phyloP scores from a whole-genome alignment of 2,113 vertebrate genomes.

The Cololabis saira region DNA sequence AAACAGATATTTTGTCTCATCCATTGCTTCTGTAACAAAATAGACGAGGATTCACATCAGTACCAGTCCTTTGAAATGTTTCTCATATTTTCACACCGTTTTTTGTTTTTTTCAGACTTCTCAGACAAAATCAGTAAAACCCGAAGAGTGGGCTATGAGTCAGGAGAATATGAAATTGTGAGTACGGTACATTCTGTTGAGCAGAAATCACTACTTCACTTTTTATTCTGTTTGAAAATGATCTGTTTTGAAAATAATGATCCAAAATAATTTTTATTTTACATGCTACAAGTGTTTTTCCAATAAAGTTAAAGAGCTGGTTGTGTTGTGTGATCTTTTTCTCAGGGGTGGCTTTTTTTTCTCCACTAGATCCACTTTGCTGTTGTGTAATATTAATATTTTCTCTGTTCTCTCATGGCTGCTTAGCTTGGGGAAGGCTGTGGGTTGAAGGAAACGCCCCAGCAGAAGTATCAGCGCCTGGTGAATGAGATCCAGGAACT shows the following conservation, averaged over 20 bases:
- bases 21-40: neutral
- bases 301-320: conserved; percentile 3
- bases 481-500: conserved; percentile 95
- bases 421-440: conserved; percentile 89
- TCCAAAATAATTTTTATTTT: neutral
- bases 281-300: conserved; percentile 4
- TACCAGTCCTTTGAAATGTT: neutral
- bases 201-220: neutral
- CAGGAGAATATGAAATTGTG: conserved; percentile 94
- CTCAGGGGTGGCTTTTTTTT: neutral
- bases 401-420: conserved; percentile 3
- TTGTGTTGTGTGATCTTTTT: neutral
- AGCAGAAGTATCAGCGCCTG: conserved; percentile 94
- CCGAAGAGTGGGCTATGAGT: conserved; percentile 91
- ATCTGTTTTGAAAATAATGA: neutral
- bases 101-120: conserved; percentile 86
- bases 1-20: neutral
- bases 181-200: conserved; percentile 74
- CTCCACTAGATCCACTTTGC: neutral
- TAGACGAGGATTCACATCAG: neutral
- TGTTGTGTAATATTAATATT: conserved; percentile 14
- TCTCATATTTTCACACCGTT: conserved; percentile 1
- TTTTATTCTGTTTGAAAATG: neutral
- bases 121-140: conserved; percentile 92
- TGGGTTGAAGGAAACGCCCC: conserved; percentile 91